Percentiles rank a stretch among this genome's conserved stretches.
These are phyloP conservation scores for Montipora sp. DNA, from an alignment of 64 coral and sea anemone genomes.

Conservation along the genomic window DNA sequence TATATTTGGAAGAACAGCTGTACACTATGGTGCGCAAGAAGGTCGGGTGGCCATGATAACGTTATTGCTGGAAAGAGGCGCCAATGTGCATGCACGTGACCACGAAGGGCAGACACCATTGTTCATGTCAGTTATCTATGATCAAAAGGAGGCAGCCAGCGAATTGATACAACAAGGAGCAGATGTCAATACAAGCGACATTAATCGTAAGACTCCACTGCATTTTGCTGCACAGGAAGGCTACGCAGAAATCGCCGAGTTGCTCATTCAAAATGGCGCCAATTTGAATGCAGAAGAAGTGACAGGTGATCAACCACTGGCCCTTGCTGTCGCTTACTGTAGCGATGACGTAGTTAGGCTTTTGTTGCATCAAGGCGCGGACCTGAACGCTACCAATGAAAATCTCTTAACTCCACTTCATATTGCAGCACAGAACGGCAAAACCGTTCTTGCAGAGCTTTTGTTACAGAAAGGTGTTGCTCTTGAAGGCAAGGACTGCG, in stretches of 20 bases:
- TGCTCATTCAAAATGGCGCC: conserved; percentile 72
- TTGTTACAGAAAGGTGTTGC: conserved; percentile 58
- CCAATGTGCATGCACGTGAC: conserved; percentile 71
- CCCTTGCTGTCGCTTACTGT: conserved; percentile 81
- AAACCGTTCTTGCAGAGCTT: conserved; percentile 57
- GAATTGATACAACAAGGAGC: conserved; percentile 62
- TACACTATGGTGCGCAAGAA: conserved; percentile 88
- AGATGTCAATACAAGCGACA: conserved; percentile 67
- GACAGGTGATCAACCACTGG: conserved; percentile 77
- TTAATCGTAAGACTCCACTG: conserved; percentile 60
- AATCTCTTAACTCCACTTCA: conserved; percentile 74
- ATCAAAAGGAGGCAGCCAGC: conserved; percentile 52
- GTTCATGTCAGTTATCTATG: conserved; percentile 75
- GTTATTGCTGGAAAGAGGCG: conserved; percentile 59
- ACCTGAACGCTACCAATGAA: conserved; percentile 70
- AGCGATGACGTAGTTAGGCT: conserved; percentile 79
- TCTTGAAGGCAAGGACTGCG: conserved; percentile 68
- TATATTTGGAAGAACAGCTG: conserved; percentile 83
- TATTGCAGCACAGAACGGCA: conserved; percentile 79
- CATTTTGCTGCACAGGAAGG: conserved; percentile 88
- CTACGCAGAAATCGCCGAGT: conserved; percentile 53
- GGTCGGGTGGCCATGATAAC: conserved; percentile 71
- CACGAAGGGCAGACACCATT: conserved; percentile 82
- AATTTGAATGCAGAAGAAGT: conserved; percentile 64
- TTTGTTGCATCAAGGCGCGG: conserved; percentile 60